A percentile compares a stretch with the other conserved stretches of the same genome.
phyloP scores from a whole-genome alignment of 2,797 vertebrate genomes.

The Lacerta agilis region DNA sequence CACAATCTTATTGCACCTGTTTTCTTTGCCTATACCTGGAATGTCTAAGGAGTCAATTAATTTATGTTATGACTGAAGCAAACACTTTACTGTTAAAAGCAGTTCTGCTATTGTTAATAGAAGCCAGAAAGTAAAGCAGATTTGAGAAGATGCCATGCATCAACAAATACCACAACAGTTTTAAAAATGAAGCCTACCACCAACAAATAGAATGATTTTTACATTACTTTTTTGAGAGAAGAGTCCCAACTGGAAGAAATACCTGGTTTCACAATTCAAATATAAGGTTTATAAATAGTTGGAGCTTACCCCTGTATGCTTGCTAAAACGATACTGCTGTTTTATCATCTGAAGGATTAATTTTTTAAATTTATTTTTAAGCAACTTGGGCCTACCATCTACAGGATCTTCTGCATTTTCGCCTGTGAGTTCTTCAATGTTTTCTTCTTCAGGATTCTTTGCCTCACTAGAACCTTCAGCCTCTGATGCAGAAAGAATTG shows the following conservation, averaged over 20 bases:
- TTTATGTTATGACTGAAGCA: not conserved
- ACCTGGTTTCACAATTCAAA: not conserved
- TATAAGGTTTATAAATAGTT: not conserved
- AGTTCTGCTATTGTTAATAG: not conserved
- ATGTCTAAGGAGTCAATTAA: too few species aligned
- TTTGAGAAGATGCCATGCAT: not conserved
- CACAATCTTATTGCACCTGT: not conserved
- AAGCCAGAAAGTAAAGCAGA: not conserved
- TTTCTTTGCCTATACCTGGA: not conserved
- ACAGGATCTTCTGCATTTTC: not conserved
- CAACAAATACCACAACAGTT: not conserved
- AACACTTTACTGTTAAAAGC: not conserved
- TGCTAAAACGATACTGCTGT: not conserved
- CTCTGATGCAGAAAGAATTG: slow-evolving; percentile 15
- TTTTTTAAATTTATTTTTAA: not conserved
- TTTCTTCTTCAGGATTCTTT: slow-evolving; percentile 21
- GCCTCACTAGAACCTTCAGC: not conserved
- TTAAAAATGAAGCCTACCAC: not conserved
- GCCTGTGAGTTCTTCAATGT: not conserved
- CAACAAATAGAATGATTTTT: not conserved
- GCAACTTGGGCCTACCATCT: slow-evolving; percentile 6
- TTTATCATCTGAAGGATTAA: not conserved
- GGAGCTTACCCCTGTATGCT: not conserved
- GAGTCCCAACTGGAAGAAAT: not conserved
- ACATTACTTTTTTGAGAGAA: not conserved